phyloP scores from a whole-genome alignment of 1,140 invertebrate genomes.

The Dendroctonus ponderosae region DNA sequence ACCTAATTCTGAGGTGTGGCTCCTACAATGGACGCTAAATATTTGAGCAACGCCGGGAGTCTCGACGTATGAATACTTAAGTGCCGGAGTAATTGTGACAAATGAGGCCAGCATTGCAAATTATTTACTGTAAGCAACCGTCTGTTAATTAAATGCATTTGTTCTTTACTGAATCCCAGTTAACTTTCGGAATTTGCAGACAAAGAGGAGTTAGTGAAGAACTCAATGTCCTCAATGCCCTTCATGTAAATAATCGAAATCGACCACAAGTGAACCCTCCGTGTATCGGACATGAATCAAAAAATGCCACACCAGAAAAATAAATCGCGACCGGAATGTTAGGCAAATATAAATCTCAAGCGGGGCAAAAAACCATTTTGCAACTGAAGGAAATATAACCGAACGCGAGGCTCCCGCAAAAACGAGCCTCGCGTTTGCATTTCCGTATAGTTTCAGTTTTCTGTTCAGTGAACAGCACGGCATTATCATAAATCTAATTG shows the following conservation, averaged over 20 bases:
- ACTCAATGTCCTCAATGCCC: no score
- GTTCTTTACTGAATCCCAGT: no score
- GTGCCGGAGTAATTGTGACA: constrained; percentile 17
- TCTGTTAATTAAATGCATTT: no score
- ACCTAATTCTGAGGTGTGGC: constrained; percentile 15
- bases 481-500: constrained; percentile 36
- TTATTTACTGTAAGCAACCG: no score
- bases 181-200: no score
- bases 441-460: constrained; percentile 35
- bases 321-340: constrained; percentile 10
- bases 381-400: constrained; percentile 32
- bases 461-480: constrained; percentile 29
- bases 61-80: constrained; percentile 19
- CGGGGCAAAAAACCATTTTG: constrained; percentile 25
- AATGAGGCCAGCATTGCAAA: not conserved
- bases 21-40: constrained; percentile 21
- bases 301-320: constrained; percentile 16
- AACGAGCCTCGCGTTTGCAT: constrained; percentile 29
- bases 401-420: constrained; percentile 9
- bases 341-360: constrained; percentile 21
- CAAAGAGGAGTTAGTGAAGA: no score
- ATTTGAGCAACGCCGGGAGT: constrained; percentile 19
- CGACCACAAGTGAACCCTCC: no score
- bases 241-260: no score
- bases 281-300: no score